These are phyloP conservation scores for Brachystomella parvula DNA, from an alignment of 1,140 invertebrate species.

Conservation along the genomic window DNA sequence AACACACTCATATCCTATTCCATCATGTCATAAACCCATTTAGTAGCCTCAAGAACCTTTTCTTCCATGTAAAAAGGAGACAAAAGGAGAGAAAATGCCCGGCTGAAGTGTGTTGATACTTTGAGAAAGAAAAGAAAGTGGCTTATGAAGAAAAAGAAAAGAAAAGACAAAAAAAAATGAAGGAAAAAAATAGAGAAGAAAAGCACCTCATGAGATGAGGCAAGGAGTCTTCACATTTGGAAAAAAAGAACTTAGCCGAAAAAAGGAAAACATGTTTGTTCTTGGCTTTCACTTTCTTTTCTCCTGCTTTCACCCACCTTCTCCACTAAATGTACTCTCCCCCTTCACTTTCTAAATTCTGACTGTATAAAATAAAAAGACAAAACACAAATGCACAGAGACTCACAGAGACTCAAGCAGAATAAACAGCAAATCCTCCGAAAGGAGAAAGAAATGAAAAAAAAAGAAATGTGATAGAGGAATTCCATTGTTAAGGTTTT, in stretches of 20 bases:
- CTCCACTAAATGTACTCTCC: neutral
- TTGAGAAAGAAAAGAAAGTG: slow-evolving; percentile 1
- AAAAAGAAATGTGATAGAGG: too few relatives aligned
- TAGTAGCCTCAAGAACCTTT: slow-evolving; percentile 4
- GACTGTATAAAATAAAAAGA: slow-evolving; percentile 10
- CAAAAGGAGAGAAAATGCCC: slow-evolving; percentile 3
- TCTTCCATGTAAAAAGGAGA: neutral
- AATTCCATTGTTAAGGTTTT: too few relatives aligned
- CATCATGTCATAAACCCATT: slow-evolving; percentile 8
- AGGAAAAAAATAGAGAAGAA: neutral
- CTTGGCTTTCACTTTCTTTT: slow-evolving; percentile 3
- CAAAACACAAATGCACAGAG: too few relatives aligned
- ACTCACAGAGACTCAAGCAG: too few relatives aligned
- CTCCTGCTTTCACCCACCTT: neutral
- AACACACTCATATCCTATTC: slow-evolving; percentile 4
- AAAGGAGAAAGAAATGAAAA: too few relatives aligned
- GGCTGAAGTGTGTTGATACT: slow-evolving; percentile 11
- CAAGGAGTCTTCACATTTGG: neutral
- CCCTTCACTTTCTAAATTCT: too few relatives aligned
- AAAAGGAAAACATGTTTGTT: slow-evolving; percentile 11
- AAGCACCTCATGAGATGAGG: neutral
- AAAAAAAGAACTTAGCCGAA: neutral
- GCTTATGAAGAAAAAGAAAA: neutral
- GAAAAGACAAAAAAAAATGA: neutral
- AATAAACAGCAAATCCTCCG: too few relatives aligned